Evolutionary conservation across 2,113 vertebrate genomes (phyloP).

Genomic region (Gallinago media): DNA sequence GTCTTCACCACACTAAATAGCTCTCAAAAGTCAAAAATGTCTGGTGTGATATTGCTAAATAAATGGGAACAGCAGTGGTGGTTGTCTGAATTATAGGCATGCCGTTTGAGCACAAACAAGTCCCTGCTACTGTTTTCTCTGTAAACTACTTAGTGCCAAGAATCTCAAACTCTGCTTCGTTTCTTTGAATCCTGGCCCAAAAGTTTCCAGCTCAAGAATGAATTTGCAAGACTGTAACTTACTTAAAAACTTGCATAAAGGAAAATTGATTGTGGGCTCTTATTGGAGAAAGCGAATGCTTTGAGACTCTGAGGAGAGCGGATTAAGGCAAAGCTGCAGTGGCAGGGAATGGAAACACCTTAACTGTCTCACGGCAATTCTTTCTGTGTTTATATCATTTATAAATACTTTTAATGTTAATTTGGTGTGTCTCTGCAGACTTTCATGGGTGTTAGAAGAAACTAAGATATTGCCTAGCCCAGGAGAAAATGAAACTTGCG

Average conservation of each 20-base stretch:
- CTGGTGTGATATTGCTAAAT: background rate
- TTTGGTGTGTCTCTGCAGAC: background rate
- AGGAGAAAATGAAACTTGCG: background rate
- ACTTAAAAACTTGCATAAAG: background rate
- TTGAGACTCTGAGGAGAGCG: background rate
- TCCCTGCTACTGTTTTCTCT: slow-evolving; percentile 32
- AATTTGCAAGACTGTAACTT: background rate
- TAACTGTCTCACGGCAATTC: background rate
- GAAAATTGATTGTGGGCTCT: background rate
- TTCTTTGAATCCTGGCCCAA: slow-evolving; percentile 7
- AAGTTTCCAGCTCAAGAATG: slow-evolving; percentile 27
- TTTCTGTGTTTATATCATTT: background rate
- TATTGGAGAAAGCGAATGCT: background rate
- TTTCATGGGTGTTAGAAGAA: background rate
- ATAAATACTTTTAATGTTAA: background rate
- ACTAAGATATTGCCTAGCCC: background rate
- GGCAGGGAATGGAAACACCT: background rate
- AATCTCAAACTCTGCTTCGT: background rate
- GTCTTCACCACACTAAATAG: background rate
- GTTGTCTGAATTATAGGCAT: background rate
- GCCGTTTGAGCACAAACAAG: background rate
- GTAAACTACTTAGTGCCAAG: background rate
- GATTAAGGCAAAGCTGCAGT: background rate
- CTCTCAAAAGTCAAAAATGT: background rate
- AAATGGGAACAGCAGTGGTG: background rate